Evolutionary conservation across 2,113 vertebrate genomes (phyloP).

Genomic region (Mus pahari): DNA sequence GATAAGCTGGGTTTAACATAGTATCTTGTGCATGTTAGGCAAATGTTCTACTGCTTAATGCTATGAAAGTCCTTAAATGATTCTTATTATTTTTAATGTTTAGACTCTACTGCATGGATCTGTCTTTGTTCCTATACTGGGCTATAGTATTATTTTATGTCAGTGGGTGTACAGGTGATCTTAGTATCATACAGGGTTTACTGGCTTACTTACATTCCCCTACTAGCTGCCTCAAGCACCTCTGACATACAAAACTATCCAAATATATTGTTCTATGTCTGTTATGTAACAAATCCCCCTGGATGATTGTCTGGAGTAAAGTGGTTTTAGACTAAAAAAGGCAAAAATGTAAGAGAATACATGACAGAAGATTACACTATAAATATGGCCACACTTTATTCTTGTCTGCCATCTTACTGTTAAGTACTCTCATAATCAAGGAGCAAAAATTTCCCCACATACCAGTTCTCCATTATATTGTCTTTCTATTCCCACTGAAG

Average conservation of each 20-base stretch:
- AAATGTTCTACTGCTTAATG: neutral
- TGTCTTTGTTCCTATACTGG: neutral
- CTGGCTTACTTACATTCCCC: neutral
- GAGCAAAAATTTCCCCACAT: neutral
- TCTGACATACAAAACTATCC: neutral
- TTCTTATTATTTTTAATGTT: neutral
- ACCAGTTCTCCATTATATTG: fast-evolving
- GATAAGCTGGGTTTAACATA: neutral
- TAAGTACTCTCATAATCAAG: neutral
- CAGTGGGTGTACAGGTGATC: fast-evolving
- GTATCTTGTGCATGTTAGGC: too few relatives aligned
- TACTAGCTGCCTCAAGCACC: neutral
- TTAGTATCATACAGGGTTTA: neutral
- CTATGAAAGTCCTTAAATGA: neutral
- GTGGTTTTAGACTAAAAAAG: neutral
- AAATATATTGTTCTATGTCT: neutral
- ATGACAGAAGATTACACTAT: neutral
- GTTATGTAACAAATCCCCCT: neutral
- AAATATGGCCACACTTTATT: neutral
- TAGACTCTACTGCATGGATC: neutral
- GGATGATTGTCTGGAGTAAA: neutral
- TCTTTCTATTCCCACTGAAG: neutral
- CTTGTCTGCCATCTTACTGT: neutral
- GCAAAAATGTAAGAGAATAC: neutral
- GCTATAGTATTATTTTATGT: neutral